Conservation (phyloP, 2,113 vertebrate species). For the Lepus europaeus region DNA sequence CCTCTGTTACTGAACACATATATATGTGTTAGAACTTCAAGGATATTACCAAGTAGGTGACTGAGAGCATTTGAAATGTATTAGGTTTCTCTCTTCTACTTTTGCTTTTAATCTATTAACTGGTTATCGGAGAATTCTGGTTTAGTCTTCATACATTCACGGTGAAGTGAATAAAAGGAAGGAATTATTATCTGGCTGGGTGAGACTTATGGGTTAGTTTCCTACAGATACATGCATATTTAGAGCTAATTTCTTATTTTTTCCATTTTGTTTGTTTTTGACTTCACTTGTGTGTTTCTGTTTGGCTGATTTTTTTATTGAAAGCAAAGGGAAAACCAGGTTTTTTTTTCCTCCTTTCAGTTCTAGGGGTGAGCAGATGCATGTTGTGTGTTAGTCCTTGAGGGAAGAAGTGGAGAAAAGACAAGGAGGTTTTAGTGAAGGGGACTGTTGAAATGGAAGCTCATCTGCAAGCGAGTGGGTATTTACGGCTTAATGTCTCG, state of each 20-base stretch:
- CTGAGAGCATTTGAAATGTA: neutral
- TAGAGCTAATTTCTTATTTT: neutral
- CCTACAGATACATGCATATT: neutral
- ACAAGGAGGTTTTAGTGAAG: neutral
- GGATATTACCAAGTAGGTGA: neutral
- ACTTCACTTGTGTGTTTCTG: neutral
- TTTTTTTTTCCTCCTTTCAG: neutral
- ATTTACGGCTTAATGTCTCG: slow-evolving; percentile 43
- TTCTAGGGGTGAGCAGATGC: neutral
- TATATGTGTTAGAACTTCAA: neutral
- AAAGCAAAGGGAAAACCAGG: neutral
- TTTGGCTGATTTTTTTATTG: neutral
- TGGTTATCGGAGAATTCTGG: neutral
- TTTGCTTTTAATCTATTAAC: neutral
- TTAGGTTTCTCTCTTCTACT: neutral
- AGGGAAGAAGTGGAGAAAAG: neutral
- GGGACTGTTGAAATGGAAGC: neutral
- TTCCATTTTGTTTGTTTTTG: neutral
- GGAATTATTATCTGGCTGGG: neutral
- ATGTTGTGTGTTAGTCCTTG: neutral
- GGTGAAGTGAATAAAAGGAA: neutral
- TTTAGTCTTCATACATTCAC: neutral
- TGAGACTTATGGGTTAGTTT: neutral
- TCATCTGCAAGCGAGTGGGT: neutral
- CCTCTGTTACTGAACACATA: neutral